Evolutionary conservation across 2,113 vertebrate species (phyloP).

Genomic region (Agelaius tricolor): DNA sequence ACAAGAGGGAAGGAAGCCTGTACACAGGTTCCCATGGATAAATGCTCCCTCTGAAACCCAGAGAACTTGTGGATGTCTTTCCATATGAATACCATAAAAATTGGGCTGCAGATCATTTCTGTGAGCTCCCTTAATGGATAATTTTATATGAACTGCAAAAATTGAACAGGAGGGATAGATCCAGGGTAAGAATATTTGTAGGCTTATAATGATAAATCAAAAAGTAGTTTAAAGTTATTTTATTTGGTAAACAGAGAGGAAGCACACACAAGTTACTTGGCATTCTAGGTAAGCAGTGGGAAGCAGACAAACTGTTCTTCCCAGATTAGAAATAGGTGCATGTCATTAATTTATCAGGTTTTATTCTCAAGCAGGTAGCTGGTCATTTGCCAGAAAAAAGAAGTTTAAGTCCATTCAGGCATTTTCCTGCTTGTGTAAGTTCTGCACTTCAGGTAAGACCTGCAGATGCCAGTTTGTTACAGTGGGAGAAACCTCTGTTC

Average conservation of each 20-base stretch:
- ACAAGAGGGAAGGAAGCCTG: background rate
- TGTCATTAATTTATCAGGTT: background rate
- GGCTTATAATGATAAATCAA: background rate
- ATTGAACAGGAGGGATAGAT: background rate
- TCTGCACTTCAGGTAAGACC: background rate
- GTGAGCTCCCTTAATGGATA: background rate
- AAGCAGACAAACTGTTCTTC: background rate
- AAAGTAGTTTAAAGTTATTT: background rate
- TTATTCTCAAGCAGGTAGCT: background rate
- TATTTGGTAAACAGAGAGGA: background rate
- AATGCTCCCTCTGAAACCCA: background rate
- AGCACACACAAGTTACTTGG: background rate
- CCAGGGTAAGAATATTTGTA: background rate
- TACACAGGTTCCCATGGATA: accelerated
- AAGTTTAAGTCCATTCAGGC: background rate
- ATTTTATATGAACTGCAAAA: background rate
- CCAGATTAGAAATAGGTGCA: background rate
- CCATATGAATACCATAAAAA: background rate
- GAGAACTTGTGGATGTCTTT: background rate
- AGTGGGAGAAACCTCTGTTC: background rate
- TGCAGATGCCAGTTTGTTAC: background rate
- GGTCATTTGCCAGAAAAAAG: background rate
- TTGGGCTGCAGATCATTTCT: background rate
- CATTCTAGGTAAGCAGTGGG: background rate
- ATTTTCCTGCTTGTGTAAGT: background rate